phyloP scores from a whole-genome alignment of 2,113 vertebrate genomes.

The Casuarius casuarius region DNA sequence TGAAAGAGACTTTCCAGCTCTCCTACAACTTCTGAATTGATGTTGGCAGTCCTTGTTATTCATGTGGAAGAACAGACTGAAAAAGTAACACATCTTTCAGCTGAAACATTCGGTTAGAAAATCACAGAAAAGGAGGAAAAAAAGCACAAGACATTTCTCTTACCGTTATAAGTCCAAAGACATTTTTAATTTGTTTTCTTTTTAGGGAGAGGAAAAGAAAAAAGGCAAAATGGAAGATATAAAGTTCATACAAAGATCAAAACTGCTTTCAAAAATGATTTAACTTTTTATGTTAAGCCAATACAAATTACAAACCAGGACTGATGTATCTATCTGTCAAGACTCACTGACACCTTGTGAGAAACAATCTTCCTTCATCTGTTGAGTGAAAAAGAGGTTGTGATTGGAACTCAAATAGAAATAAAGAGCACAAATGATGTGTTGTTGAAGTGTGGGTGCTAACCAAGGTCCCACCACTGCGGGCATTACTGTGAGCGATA shows the following conservation, averaged over 20 bases:
- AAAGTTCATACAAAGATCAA: background rate
- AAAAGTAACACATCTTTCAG: background rate
- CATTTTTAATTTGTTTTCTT: background rate
- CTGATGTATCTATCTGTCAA: background rate
- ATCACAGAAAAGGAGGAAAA: background rate
- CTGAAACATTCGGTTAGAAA: background rate
- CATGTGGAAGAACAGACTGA: background rate
- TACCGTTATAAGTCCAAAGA: background rate
- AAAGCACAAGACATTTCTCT: background rate
- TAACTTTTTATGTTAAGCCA: background rate
- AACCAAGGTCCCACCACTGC: rapidly evolving
- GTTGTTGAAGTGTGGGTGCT: background rate
- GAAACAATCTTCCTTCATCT: background rate
- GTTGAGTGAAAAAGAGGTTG: background rate
- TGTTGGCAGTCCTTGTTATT: conserved; percentile 23
- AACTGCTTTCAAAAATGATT: background rate
- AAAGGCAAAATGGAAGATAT: background rate
- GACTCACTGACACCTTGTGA: background rate
- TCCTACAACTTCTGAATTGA: background rate
- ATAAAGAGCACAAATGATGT: background rate
- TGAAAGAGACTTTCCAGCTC: background rate
- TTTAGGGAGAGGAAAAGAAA: background rate
- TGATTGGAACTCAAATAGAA: background rate
- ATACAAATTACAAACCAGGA: background rate
- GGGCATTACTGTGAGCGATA: background rate